Base-by-base conservation (phyloP, 2,113 vertebrate species). In the Poeciliopsis turrubarensis region DNA sequence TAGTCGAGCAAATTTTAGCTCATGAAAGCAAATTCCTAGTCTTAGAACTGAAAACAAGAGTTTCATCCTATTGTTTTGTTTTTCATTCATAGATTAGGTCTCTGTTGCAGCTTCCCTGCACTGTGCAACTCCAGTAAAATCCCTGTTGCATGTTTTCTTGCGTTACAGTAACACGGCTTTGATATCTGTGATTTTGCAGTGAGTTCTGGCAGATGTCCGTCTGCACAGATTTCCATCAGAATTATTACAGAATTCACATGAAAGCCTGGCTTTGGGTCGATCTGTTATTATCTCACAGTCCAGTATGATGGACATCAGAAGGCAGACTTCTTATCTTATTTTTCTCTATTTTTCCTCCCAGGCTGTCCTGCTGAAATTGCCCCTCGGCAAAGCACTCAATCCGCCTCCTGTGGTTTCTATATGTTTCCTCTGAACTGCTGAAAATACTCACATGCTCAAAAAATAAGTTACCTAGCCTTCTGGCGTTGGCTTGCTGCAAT, bases 291-390 rank as follows among this genome's bases (percentile, higher is more conserved):
- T 72, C 60, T 64, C 41, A 31, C 44, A 70, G 66, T 32, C 54
- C 71, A 32, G 31, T 39, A 15, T 65, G 65, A 68, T 63, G 67
- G 80, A 78, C 81, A 68, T 73, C 65, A 79, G 63, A 44, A 19
- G 39, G 41, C 57, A 29, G 70, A 17, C 31, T 41, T 67, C 37
- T 39, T 61, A 75, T 82, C 39, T 75, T 67, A 54, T 73, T 70
- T 71, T 27, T 31, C 27, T 66, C 4, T 66, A 31, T 32, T 67
- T 60, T 51, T 31, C 27, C 57, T 30, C 27, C 67, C 34, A 11
- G 12, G 4, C 5, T 61, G 31, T 15, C 65, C 69, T 31, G 30
- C 41, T 67, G 15, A 76, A 44, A 39, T 54, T 60, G n/a, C 71
- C 79, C 60, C 60, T 51, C 57, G 65, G 73, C 60, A 32, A 76